Evolutionary conservation across 2,888 invertebrate genomes (phyloP), one percentile per base, ranked within the genome.

Genomic region (Idaea aversata): DNA sequence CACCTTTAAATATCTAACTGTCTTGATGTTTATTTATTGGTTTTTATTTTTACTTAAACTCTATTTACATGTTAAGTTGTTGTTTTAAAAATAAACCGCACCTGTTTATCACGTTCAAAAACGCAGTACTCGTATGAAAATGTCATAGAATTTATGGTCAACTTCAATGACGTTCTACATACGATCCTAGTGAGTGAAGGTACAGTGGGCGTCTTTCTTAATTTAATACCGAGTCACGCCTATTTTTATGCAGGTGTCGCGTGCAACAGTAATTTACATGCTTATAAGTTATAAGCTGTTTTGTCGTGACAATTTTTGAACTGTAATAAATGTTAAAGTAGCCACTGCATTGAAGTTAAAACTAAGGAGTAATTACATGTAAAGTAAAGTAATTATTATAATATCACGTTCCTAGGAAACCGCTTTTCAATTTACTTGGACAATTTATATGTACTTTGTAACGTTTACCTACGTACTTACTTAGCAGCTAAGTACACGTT

Each of bases 1-100:
- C 85, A 86, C 81, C 82, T 88, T 88, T 85, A 86, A 88, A 87
- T 83, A 86, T 85, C 83, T 82, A 69, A 81, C 78, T 78, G 75
- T 66, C 63, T 65, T 69, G 66, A 65, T 61, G 38, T 65, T 72
- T 71, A 71, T 72, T 72, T 75, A 75, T 74, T 71, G 70, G 63
- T 71, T 69, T 68, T 16, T 59, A 47, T 47, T 47, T 47, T 47
- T 47, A 47, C 7, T 47, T 13, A 47, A 10, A 47, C 47, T 47
- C 10, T 47, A 47, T 10, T 47, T 47, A 47, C 47, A 47, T 47
- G 4, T 6, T 47, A 4, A 13, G 3, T 6, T 47, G 13, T 7
- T 13, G 10, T 36, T 36, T 36, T 10, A 36, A 36, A 36, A 36
- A 36, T 10, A 47, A 47, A 47, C 0, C 10, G 10, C 10, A 47